phyloP scores from a whole-genome alignment of 35 echinoderm and acorn worm genomes.

The Hemicentrotus pulcherrimus region DNA sequence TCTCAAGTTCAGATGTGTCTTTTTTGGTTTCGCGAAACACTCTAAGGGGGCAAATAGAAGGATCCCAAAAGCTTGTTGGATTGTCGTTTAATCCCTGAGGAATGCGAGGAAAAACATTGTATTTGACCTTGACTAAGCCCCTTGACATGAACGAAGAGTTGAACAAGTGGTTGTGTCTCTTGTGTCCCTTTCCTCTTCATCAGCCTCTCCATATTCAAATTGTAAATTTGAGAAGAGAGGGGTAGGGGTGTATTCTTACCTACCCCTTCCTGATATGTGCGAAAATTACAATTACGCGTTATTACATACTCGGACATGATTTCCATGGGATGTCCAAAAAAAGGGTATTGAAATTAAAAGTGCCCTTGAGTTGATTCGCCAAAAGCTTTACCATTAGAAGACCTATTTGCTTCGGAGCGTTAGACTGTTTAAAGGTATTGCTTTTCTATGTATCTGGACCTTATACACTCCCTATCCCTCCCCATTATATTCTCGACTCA shows the following conservation, averaged over 20 bases:
- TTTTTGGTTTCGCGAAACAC: constrained; percentile 23
- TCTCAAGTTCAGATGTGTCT: background rate
- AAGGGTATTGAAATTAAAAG: too few relatives aligned
- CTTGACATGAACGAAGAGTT: background rate
- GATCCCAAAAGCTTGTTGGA: background rate
- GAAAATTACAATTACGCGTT: too few relatives aligned
- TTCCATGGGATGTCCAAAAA: too few relatives aligned
- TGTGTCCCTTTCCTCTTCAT: background rate
- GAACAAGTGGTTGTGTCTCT: background rate
- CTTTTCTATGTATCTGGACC: too few relatives aligned
- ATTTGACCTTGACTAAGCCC: background rate
- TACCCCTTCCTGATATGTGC: background rate
- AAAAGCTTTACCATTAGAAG: too few relatives aligned
- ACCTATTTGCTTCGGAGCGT: too few relatives aligned
- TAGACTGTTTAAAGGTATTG: too few relatives aligned
- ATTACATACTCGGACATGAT: too few relatives aligned
- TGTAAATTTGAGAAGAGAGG: background rate
- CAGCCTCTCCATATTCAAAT: background rate
- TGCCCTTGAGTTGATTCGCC: too few relatives aligned
- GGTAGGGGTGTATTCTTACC: background rate
- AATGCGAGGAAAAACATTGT: constrained; percentile 23
- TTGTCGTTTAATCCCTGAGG: constrained; percentile 19
- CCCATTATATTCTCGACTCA: too few relatives aligned
- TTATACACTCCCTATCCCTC: too few relatives aligned
- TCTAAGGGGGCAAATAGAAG: constrained; percentile 27